Base-by-base conservation (phyloP, 1,140 invertebrate genomes). In the Papilio glaucus region DNA sequence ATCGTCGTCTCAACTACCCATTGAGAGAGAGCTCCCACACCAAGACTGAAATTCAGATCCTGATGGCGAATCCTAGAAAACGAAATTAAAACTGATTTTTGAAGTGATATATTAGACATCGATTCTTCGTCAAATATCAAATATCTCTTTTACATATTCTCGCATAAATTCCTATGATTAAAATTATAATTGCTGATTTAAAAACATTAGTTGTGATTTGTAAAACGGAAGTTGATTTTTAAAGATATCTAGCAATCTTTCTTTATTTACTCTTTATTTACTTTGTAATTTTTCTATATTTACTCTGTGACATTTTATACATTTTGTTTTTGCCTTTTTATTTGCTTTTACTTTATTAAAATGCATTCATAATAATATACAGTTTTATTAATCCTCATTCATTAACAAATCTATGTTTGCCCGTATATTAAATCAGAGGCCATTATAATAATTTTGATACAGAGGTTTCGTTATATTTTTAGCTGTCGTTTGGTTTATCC, bases 21-120 rank as follows among this genome's bases (percentile, higher is more conserved):
- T 79, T 84, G 70, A 82, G 72, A 15, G 90, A 90, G 60, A 90
- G 88, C 79, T 71, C 49, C 3, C 83, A 92, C 67, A 90, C 90
- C 49, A 90, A 91, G 73, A 83, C 91, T 0, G 89, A 91, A 77
- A 83, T 91, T 15, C 75, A 87, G n/a, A 91, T 91, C 13, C 84
- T 84, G 3, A 88, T 85, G 84, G 85, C 80, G 0, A 89, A 90
- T 75, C 90, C 91, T 8, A 85, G 82, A 73, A 84, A 80, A 18
- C 79, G 73, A 39, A 13, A 57, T 1, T 72, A 70, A 68, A n/a
- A 38, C 39, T 33, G 45, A 49, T 49, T 26, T 26, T 1, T 12
- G 21, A 26, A 10, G 49, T 57, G 49, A 18, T 18, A 26, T n/a
- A n/a, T n/a, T n/a, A n/a, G n/a, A n/a, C n/a, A n/a, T n/a, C n/a